Conservation (phyloP, 2,888 invertebrate species). For the Galeruca laticollis region DNA sequence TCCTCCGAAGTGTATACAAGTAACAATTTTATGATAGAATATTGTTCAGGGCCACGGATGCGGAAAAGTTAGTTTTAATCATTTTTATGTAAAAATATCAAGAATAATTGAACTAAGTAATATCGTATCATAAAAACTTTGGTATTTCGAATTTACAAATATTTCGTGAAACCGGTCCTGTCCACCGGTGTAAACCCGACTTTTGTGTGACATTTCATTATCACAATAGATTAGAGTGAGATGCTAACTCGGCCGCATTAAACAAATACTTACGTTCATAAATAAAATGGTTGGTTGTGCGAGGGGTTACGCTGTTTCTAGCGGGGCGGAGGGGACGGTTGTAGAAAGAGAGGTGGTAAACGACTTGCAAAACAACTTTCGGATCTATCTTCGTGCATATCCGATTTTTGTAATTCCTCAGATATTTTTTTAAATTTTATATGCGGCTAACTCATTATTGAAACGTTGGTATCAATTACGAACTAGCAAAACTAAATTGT, state of each 20-base stretch:
- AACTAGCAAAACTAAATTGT: neutral
- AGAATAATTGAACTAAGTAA: too few species aligned
- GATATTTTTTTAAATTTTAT: slow-evolving; percentile 10
- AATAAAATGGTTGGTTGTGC: slow-evolving; percentile 24
- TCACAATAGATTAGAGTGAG: slow-evolving; percentile 52
- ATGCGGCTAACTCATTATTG: slow-evolving; percentile 23
- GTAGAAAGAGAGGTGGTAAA: slow-evolving; percentile 15
- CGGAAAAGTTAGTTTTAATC: too few species aligned
- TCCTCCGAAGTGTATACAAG: too few species aligned
- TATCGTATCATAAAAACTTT: too few species aligned
- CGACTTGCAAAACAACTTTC: slow-evolving; percentile 44
- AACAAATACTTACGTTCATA: slow-evolving; percentile 46
- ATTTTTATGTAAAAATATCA: too few species aligned
- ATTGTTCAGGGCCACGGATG: too few species aligned
- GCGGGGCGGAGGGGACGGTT: neutral
- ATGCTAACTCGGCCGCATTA: slow-evolving; percentile 52
- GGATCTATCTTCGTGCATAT: slow-evolving; percentile 41
- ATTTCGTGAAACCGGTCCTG: slow-evolving; percentile 5
- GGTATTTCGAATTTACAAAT: too few species aligned
- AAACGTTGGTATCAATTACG: neutral
- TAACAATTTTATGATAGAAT: too few species aligned
- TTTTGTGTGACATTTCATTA: slow-evolving; percentile 54
- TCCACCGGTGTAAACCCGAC: slow-evolving; percentile 44
- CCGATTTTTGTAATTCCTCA: slow-evolving; percentile 43
- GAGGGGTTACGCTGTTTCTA: neutral